Percentiles rank a stretch among this genome's conserved stretches.
Conservation (phyloP, 2,113 vertebrate species). For the Oxyura jamaicensis region DNA sequence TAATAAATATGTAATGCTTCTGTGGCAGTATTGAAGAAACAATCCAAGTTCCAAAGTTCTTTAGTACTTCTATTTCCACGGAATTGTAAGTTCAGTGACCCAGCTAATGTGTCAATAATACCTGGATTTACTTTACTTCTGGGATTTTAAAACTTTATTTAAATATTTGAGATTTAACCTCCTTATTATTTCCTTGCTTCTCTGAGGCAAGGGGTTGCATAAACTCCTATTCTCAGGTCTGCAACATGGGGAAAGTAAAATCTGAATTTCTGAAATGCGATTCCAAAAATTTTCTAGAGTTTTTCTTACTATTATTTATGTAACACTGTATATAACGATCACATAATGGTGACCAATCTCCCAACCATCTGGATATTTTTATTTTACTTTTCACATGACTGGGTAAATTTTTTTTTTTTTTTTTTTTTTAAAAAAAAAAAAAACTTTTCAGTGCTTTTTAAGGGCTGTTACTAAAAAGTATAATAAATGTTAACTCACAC, state of each 20-base stretch:
- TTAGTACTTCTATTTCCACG: not conserved
- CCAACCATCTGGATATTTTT: not conserved
- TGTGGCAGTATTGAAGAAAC: not conserved
- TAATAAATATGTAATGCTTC: conserved; percentile 20
- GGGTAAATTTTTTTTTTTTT: too few relatives aligned
- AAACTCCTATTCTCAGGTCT: not conserved
- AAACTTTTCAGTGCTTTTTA: not conserved
- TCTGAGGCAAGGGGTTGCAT: not conserved
- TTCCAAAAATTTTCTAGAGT: not conserved
- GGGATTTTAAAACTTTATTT: conserved; percentile 22
- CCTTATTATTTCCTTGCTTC: not conserved
- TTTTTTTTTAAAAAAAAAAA: too few relatives aligned
- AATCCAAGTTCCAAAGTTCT: conserved; percentile 23
- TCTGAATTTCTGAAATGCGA: not conserved
- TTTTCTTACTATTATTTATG: not conserved
- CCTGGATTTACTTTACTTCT: conserved; percentile 6
- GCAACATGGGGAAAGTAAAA: not conserved
- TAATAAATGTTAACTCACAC: not conserved
- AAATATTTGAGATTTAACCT: conserved; percentile 19
- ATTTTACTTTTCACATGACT: not conserved
- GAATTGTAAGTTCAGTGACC: not conserved
- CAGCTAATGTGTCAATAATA: conserved; percentile 47
- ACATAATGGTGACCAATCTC: not conserved
- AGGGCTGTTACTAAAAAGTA: not conserved
- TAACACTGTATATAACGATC: not conserved